These are phyloP conservation scores for Chelidonichthys spinosus DNA, from an alignment of 2,797 vertebrate genomes.

Conservation along the genomic window DNA sequence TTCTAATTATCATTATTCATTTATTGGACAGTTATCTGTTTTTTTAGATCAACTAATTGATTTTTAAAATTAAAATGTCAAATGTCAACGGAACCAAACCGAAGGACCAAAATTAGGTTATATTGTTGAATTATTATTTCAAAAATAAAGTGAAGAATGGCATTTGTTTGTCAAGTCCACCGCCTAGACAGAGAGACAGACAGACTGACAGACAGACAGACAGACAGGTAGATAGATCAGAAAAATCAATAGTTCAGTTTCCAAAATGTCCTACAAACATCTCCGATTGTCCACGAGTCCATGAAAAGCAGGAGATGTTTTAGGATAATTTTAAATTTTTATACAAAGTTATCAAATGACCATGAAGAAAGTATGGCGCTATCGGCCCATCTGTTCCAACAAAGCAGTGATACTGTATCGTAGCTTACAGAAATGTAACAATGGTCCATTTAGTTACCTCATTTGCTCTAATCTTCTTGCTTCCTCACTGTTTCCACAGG, in stretches of 20 bases:
- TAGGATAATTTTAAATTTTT: neutral
- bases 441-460: conserved; percentile 68
- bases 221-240: neutral
- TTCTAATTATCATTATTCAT: neutral
- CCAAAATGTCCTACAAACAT: neutral
- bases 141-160: neutral
- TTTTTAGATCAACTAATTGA: neutral
- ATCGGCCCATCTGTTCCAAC: conserved; percentile 18
- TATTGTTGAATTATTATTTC: neutral
- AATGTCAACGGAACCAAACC: neutral
- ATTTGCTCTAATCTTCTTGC: conserved; percentile 73
- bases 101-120: neutral
- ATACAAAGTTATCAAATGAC: neutral
- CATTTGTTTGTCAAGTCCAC: neutral
- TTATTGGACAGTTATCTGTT: neutral
- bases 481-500: conserved; percentile 69
- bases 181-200: too few species aligned
- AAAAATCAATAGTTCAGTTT: neutral
- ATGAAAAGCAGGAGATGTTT: neutral
- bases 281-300: neutral
- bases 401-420: conserved; percentile 5
- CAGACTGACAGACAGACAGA: too few species aligned
- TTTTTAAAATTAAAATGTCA: neutral
- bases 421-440: conserved; percentile 53
- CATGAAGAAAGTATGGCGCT: neutral